Base-by-base conservation (phyloP, 2,797 vertebrate species). In the Poeciliopsis presidionis region DNA sequence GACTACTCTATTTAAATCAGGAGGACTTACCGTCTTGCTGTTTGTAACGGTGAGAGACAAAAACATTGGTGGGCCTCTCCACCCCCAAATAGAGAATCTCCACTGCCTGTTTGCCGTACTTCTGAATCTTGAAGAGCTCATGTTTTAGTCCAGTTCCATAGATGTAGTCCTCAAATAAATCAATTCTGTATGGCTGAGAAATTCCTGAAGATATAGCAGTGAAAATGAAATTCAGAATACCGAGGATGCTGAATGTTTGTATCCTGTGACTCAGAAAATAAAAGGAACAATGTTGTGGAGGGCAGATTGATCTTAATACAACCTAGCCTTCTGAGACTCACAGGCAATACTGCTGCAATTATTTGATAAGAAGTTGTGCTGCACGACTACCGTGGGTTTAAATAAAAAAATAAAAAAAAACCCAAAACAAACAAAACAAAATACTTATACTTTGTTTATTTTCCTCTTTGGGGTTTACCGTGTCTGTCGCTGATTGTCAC, bases 101-200 rank as follows among this genome's bases (percentile, higher is more conserved):
- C 82, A 96, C 95, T 0, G 94, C 76, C 74, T 95, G 95, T 81
- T 94, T 96, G 81, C 97, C 98, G 88, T 95, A 99, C 90, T 99
- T 99, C 89, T 98, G 97, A 75, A 98, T 97, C 94, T 95, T 96
- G 90, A 99, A 99, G 59, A 97, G 95, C 71, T 98, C 96, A 7
- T 96, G 97, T 91, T 98, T 98, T 28, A 98, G 95, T 86, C 97
- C 96, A 28, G 97, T 98, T 92, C 98, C 98, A 84, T 98, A 99
- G 84, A 99, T 97, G 86, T 97, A 98, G 94, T 99, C 97, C 91
- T 99, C 98, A 95, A 99, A 99, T 92, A 99, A 79, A 86, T 99
- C 97, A 86, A 99, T 99, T 91, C 97, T 96, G 78, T 99, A 98
- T 28, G 98, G 98, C 87, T 99, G 97, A 11, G 97, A 93, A 76